Conservation (phyloP, 2,113 vertebrate species). For the Diadophis punctatus region DNA sequence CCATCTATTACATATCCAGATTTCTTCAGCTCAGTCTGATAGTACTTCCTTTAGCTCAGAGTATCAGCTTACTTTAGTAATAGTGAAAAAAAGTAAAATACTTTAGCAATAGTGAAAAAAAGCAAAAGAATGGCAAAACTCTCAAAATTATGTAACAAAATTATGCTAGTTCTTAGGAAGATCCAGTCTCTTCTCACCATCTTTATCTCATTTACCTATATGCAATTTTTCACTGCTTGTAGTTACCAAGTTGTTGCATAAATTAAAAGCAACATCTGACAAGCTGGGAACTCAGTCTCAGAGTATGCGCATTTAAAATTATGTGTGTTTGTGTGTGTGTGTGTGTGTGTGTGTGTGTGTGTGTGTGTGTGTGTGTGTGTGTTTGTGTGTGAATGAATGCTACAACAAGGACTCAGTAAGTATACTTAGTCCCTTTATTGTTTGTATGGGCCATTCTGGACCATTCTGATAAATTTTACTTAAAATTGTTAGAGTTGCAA, state of each 20-base stretch:
- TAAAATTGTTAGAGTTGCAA: background rate
- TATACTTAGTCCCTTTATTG: background rate
- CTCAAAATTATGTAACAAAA: background rate
- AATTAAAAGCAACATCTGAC: background rate
- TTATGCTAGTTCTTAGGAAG: background rate
- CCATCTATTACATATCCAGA: background rate
- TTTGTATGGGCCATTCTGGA: rapidly evolving
- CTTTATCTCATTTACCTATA: background rate
- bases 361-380: too few relatives aligned
- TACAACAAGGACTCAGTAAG: background rate
- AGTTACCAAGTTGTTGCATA: background rate
- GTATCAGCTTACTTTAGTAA: background rate
- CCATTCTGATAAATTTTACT: background rate
- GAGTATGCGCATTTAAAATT: background rate
- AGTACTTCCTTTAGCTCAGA: background rate
- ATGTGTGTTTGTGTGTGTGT: too few relatives aligned
- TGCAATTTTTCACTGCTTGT: background rate
- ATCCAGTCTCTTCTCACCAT: too few relatives aligned
- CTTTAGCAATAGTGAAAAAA: background rate
- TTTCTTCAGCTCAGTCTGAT: background rate
- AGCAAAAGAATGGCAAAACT: background rate
- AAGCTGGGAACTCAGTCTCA: background rate
- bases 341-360: too few relatives aligned
- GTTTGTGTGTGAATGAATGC: background rate
- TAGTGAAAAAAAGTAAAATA: background rate